Evolutionary conservation across 35 echinoderm and acorn worm species (phyloP).

Genomic region (Ophioderma brevispina): DNA sequence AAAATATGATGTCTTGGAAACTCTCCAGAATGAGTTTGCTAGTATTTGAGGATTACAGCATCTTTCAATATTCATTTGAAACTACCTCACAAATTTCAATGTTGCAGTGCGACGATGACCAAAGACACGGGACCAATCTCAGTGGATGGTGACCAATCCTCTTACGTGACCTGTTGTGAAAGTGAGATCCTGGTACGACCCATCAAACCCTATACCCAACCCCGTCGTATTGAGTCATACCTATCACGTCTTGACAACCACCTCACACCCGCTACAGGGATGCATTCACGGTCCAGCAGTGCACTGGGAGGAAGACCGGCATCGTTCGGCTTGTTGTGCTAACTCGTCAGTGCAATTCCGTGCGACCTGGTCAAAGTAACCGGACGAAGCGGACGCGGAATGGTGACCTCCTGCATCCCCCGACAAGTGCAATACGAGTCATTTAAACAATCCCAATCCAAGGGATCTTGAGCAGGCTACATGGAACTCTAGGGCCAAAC

Average conservation of each 20-base stretch:
- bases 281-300: slow-evolving; percentile 68
- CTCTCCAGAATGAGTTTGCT: no score
- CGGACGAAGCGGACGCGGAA: slow-evolving; percentile 4
- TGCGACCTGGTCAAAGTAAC: slow-evolving; percentile 76
- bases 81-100: no score
- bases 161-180: slow-evolving; percentile 79
- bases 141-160: slow-evolving; percentile 17
- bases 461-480: slow-evolving; percentile 64
- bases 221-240: slow-evolving; percentile 70
- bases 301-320: slow-evolving; percentile 42
- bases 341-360: slow-evolving; percentile 71
- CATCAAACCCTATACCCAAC: slow-evolving; percentile 70
- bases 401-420: slow-evolving; percentile 25
- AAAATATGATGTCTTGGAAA: no score
- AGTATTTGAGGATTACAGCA: no score
- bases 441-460: slow-evolving; percentile 48
- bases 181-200: slow-evolving; percentile 59
- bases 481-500: slow-evolving; percentile 85
- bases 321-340: slow-evolving; percentile 59
- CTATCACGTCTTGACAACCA: slow-evolving; percentile 66
- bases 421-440: slow-evolving; percentile 60
- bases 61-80: no score
- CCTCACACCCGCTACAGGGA: slow-evolving; percentile 72
- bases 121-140: not conserved
- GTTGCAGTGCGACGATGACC: no score